These are phyloP conservation scores for Propithecus coquereli DNA, from an alignment of 2,113 vertebrate genomes.

Conservation along the genomic window DNA sequence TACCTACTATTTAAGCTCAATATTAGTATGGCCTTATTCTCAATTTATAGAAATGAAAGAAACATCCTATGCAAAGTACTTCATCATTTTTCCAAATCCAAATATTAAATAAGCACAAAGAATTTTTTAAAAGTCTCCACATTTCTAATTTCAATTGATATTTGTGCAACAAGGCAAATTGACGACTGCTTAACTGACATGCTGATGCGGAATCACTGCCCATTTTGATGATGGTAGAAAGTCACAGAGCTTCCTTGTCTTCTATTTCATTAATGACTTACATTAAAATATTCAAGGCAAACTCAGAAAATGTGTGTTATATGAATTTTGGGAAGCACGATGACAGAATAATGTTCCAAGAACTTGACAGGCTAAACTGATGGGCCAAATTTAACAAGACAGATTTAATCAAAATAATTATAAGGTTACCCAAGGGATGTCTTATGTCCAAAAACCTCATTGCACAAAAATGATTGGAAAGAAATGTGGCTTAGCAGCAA, in stretches of 20 bases:
- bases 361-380: constrained; percentile 63
- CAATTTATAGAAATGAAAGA: neutral
- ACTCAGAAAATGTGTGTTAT: constrained; percentile 15
- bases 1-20: neutral
- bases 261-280: neutral
- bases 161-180: neutral
- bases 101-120: neutral
- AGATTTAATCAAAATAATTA: constrained; percentile 70
- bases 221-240: neutral
- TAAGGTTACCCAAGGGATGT: constrained; percentile 45
- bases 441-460: constrained; percentile 57
- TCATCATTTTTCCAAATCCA: neutral
- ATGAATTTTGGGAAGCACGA: neutral
- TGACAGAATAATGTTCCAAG: constrained; percentile 54
- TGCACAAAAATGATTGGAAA: constrained; percentile 40
- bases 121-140: neutral
- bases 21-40: neutral
- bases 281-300: constrained; percentile 31
- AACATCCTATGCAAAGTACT: neutral
- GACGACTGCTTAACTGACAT: neutral
- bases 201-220: neutral
- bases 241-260: neutral
- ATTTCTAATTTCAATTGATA: neutral
- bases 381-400: constrained; percentile 68
- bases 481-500: neutral